Percentiles rank a stretch among this genome's conserved stretches.
These are phyloP conservation scores for Octodon degus DNA, from an alignment of 2,113 vertebrate species.

Conservation along the genomic window DNA sequence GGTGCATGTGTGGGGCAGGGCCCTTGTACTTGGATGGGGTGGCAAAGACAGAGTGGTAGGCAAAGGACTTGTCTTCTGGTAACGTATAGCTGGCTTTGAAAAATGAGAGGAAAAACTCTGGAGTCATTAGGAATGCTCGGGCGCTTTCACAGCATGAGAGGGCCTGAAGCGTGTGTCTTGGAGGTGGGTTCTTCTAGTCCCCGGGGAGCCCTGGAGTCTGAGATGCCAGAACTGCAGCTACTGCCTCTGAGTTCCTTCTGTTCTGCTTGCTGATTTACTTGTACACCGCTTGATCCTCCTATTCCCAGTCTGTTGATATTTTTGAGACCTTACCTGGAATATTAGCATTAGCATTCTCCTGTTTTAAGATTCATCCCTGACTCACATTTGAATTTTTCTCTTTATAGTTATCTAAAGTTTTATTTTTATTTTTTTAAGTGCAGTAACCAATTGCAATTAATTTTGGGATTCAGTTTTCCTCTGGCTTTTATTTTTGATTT, in stretches of 20 bases:
- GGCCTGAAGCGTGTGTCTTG: not conserved
- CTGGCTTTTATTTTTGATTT: conserved; percentile 25
- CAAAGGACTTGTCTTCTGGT: not conserved
- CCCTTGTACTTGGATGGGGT: not conserved
- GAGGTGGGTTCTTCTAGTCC: not conserved
- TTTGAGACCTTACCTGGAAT: conserved; percentile 46
- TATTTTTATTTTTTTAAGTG: conserved; percentile 6
- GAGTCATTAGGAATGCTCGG: not conserved
- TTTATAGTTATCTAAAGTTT: conserved; percentile 53
- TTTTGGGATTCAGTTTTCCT: conserved; percentile 50
- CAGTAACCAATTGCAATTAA: conserved; percentile 37
- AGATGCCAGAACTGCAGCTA: not conserved
- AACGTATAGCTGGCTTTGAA: conserved; percentile 39
- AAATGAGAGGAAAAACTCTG: not conserved
- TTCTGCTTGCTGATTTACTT: not conserved
- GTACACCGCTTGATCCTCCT: conserved; percentile 63
- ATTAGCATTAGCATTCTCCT: conserved; percentile 58
- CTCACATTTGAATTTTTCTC: conserved; percentile 59
- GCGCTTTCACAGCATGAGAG: not conserved
- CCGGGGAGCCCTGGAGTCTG: not conserved
- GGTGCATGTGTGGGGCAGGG: not conserved
- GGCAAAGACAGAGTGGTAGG: not conserved
- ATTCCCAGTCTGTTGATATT: conserved; percentile 45
- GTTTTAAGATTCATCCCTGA: not conserved
- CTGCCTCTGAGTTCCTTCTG: not conserved